Base-by-base conservation (phyloP, 1,140 invertebrate genomes). In the Drosophila seguyi region DNA sequence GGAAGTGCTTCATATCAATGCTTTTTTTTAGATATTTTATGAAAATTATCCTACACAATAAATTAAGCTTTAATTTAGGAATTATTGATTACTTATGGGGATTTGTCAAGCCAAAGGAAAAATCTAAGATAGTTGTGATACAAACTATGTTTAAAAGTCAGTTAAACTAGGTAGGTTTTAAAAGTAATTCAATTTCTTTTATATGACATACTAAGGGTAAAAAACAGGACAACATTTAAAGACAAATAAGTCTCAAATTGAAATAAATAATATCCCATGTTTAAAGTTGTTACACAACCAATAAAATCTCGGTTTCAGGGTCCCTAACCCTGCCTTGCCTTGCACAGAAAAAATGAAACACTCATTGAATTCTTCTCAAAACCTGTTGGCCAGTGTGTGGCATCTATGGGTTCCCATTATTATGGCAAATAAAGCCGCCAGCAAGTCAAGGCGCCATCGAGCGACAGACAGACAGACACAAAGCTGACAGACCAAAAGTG, bases 381-480 rank as follows among this genome's bases (percentile, higher is more conserved):
- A 25, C 42, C 38, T 80, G 85, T 48, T 73, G 84, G 34, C 48
- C 36, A 84, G 75, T 90, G 83, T 53, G 31, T 80, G 57, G 27
- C 65, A 71, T 47, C 81, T 60, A 58, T 72, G 73, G 80, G 77
- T 85, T 81, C 85, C 67, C 85, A 88, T 88, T 90, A 88, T 90
- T 86, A 82, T 87, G 59, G 59, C 62, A 79, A 78, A 78, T 69
- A 59, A 74, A 75, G 60, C 72, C 36, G 20, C 61, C 59, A 69
- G 57, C 85, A 65, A 72, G 76, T 88, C 84, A 83, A 87, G 83
- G 84, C 81, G 82, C 81, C 81, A 81, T 55, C 75, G 72, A 71
- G 52, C 66, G 66, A 48, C 48, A 14, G 50, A 52, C 27, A 13
- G 47, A 18, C n/a, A 36, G 50, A 36, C 79, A 78, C 57, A 75